Base-by-base conservation (phyloP, 2,888 invertebrate species). In the Amitus sp. region DNA sequence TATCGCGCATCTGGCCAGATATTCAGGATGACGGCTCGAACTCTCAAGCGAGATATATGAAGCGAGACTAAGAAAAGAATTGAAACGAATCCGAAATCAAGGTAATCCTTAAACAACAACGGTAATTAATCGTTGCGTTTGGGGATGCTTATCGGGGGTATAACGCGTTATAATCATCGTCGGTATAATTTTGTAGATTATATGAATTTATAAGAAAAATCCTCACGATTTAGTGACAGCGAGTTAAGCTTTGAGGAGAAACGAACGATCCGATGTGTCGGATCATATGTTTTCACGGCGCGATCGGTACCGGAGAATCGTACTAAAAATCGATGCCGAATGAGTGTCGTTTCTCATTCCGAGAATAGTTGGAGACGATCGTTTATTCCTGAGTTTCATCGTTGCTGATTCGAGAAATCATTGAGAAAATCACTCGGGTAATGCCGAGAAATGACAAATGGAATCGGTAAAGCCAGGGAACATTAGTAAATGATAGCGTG, bases 211-310 rank as follows among this genome's bases (percentile, higher is more conserved):
- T 58, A 68, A 62, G 65, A 15, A 51, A 51, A 62, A 64, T 63
- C 57, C 47, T 43, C 51, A 62, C 69, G 73, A 73, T 76, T 75
- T 73, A 76, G 68, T 66, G 69, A 66, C 51, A 66, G 68, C 74
- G 70, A 68, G 72, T 63, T 69, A 69, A 71, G 70, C 71, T 71
- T 48, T 67, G 69, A 56, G 65, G 59, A 64, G 69, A 68, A 75
- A 78, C 75, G 75, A 77, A 77, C 76, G 75, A 73, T 68, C 70
- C 60, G 51, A 65, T 64, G 67, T 64, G 65, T 65, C 54, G 53
- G n/a, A 65, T 70, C 68, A 75, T 78, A 74, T 73, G 71, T 76
- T 75, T 71, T 65, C 60, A 34, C 59, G 69, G 62, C 62, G 62
- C 68, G 71, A 70, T 74, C 62, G 73, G 68, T 59, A 59, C 51